Base-by-base conservation (phyloP, 2,888 invertebrate species). In the Drymonia ruficornis region DNA sequence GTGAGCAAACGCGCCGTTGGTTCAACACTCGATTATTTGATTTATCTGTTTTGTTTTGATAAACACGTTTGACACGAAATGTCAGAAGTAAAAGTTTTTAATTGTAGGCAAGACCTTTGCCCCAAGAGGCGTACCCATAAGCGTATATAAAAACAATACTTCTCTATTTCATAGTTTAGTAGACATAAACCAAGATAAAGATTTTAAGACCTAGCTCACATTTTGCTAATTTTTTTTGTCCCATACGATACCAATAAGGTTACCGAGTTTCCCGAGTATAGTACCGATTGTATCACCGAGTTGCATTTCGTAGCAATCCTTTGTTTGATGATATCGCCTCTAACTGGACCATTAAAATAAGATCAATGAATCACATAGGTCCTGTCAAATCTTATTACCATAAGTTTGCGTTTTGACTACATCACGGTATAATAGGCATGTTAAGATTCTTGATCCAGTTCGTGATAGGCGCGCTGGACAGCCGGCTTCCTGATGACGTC, bases 401-500 rank as follows among this genome's bases (percentile, higher is more conserved):
- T n/a, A 28, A 45, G 18, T 9, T 45, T 8, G 19, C 13, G 19
- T 15, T 45, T 28, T n/a, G 28, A 15, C 28, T 15, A 5, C 23
- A 48, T 43, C 18, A n/a, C 29, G 19, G 18, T 45, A 18, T 28
- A 45, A 45, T 28, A n/a, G 8, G 18, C 45, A 28, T 12, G 28
- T 47, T 47, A 47, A 47, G 34, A 47, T 47, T 47, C 31, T 34
- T 47, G 31, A 34, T 74, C 78, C 71, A 76, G 64, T 75, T 81
- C 70, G 75, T 78, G 76, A 76, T 71, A 67, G 74, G 72, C 60
- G 57, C 63, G 59, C 70, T 72, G 81, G 78, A 68, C 76, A 76
- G 68, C 67, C 70, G 64, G 78, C 80, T 84, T 84, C 84, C 83
- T 83, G 59, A 64, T 82, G 80, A 80, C 75, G 81, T 80, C 77